Conservation (phyloP, 2,113 vertebrate genomes). For the Oncorhynchus keta region DNA sequence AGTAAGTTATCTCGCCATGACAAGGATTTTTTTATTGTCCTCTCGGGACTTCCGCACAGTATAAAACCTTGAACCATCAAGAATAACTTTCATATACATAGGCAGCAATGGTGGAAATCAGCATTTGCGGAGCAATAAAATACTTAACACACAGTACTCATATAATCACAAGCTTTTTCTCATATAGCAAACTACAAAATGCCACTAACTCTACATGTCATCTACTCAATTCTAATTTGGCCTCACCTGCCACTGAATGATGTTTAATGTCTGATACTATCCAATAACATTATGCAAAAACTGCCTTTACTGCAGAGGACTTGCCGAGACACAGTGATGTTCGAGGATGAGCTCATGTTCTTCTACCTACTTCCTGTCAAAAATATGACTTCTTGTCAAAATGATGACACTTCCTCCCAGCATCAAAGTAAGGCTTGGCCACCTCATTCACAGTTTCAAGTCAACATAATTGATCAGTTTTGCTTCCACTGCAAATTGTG, state of each 20-base stretch:
- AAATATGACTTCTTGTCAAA: slow-evolving; percentile 4
- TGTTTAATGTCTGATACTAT: slow-evolving; percentile 50
- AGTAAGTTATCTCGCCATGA: too few relatives aligned
- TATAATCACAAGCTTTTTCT: slow-evolving; percentile 63
- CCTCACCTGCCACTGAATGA: slow-evolving; percentile 32
- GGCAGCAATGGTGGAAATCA: slow-evolving; percentile 73
- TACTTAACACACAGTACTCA: slow-evolving; percentile 56
- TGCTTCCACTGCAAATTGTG: slow-evolving; percentile 72
- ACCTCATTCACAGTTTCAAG: slow-evolving; percentile 54
- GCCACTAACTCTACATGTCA: slow-evolving; percentile 25
- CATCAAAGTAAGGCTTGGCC: slow-evolving; percentile 37
- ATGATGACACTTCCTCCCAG: slow-evolving; percentile 57
- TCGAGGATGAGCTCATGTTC: slow-evolving; percentile 49
- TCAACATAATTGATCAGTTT: slow-evolving; percentile 52
- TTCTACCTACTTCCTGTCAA: slow-evolving; percentile 22
- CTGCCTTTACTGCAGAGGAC: slow-evolving; percentile 58
- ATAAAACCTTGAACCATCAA: slow-evolving; percentile 54
- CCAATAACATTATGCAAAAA: slow-evolving; percentile 58
- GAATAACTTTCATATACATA: slow-evolving; percentile 57
- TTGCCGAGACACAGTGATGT: slow-evolving; percentile 71
- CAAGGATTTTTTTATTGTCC: too few relatives aligned
- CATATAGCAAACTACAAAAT: slow-evolving; percentile 56
- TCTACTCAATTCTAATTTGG: slow-evolving; percentile 28
- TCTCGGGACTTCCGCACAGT: background rate
- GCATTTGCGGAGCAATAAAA: slow-evolving; percentile 66